Evolutionary conservation across 2,797 vertebrate species (phyloP).

Genomic region (Propithecus deckenii): DNA sequence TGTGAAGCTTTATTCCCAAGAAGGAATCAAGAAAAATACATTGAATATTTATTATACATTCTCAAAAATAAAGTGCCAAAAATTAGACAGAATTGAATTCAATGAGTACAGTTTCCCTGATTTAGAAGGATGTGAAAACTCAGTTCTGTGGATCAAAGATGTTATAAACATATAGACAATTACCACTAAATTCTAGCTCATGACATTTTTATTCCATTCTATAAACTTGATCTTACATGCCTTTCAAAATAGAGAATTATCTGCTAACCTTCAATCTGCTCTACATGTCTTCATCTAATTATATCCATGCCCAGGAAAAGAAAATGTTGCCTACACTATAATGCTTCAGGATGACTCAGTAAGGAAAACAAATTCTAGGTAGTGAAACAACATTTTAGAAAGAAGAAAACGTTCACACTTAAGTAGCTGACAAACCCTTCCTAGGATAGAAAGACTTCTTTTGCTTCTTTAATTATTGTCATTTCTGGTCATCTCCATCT

Average conservation of each 20-base stretch:
- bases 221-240: slow-evolving; percentile 19
- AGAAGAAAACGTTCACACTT: neutral
- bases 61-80: slow-evolving; percentile 48
- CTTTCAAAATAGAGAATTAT: slow-evolving; percentile 47
- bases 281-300: slow-evolving; percentile 8
- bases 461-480: slow-evolving; percentile 44
- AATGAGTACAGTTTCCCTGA: neutral
- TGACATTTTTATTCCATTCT: slow-evolving; percentile 36
- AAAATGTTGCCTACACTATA: neutral
- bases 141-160: slow-evolving; percentile 16
- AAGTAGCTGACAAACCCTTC: slow-evolving; percentile 1
- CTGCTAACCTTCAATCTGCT: neutral
- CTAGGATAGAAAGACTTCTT: neutral
- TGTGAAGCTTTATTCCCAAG: neutral
- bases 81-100: slow-evolving; percentile 49
- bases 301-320: slow-evolving; percentile 14
- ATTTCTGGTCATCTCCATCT: neutral
- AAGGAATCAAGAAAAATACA: slow-evolving; percentile 45
- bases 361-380: neutral
- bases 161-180: slow-evolving; percentile 44
- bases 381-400: neutral
- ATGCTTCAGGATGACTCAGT: neutral
- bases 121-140: slow-evolving; percentile 51
- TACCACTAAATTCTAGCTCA: slow-evolving; percentile 30
- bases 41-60: neutral